These are phyloP conservation scores for Telmatochromis sp. DNA, from an alignment of 2,113 vertebrate genomes.

Conservation along the genomic window DNA sequence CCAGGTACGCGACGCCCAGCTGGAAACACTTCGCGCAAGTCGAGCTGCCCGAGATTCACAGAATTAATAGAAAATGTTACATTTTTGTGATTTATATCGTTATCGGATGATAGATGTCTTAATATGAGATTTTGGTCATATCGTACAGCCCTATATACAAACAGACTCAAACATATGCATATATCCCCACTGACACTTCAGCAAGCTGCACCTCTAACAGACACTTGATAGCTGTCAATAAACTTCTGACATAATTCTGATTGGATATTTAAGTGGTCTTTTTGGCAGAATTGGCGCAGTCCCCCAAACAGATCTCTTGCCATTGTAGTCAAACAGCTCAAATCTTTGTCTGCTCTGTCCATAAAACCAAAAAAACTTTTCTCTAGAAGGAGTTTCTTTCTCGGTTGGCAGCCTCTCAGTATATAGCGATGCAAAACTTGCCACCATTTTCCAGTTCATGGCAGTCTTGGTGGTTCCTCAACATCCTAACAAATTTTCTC, in stretches of 20 bases:
- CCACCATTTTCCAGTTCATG: neutral
- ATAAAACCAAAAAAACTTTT: neutral
- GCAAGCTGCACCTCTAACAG: neutral
- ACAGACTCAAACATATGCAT: neutral
- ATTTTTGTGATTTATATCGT: neutral
- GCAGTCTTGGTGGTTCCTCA: neutral
- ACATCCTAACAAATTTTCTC: neutral
- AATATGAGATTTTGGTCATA: neutral
- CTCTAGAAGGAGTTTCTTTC: neutral
- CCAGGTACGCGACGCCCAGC: neutral
- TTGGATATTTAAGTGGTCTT: neutral
- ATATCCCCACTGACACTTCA: neutral
- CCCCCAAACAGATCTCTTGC: neutral
- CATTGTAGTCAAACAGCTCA: neutral
- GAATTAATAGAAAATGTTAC: fast-evolving
- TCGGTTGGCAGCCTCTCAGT: neutral
- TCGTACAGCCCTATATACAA: neutral
- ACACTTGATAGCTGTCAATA: neutral
- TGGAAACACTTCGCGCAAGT: neutral
- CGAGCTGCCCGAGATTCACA: fast-evolving
- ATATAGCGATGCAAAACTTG: neutral
- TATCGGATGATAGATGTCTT: neutral
- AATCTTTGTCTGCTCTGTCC: neutral
- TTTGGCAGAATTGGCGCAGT: neutral
- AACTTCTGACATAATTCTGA: neutral